Conservation (phyloP, 2,113 vertebrate species). For the Nerophis lumbriciformis region DNA sequence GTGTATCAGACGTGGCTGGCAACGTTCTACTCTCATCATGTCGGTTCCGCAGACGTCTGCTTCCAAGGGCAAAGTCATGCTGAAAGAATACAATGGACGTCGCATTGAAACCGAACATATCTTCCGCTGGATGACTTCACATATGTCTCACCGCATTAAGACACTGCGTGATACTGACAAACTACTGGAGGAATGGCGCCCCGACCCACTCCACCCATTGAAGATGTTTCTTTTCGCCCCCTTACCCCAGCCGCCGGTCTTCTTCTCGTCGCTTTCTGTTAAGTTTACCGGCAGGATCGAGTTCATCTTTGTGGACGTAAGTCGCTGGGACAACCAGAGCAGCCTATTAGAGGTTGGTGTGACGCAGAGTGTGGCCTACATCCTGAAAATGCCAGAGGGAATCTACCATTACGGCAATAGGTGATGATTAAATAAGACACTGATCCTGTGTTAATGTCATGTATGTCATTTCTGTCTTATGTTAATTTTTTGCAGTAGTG, state of each 20-base stretch:
- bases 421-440: constrained; percentile 22
- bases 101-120: constrained; percentile 86
- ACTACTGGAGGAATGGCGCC: constrained; percentile 86
- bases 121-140: constrained; percentile 96
- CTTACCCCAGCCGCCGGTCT: constrained; percentile 88
- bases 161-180: constrained; percentile 79
- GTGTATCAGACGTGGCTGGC: constrained; percentile 89
- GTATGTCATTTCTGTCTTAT: not conserved
- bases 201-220: constrained; percentile 77
- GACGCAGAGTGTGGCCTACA: constrained; percentile 82
- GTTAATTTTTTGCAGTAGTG: constrained; percentile 59
- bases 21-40: constrained; percentile 93
- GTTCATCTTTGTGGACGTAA: constrained; percentile 94
- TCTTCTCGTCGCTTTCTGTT: constrained; percentile 94
- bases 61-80: constrained; percentile 95
- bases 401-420: constrained; percentile 92
- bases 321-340: constrained; percentile 84
- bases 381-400: constrained; percentile 94
- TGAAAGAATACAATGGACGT: constrained; percentile 86
- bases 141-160: constrained; percentile 89
- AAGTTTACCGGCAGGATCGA: constrained; percentile 97
- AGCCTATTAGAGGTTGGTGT: constrained; percentile 84
- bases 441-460: not conserved
- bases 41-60: constrained; percentile 94
- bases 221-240: constrained; percentile 93